Evolutionary conservation across 2,113 vertebrate species (phyloP).

Genomic region (Paratilapia polleni): DNA sequence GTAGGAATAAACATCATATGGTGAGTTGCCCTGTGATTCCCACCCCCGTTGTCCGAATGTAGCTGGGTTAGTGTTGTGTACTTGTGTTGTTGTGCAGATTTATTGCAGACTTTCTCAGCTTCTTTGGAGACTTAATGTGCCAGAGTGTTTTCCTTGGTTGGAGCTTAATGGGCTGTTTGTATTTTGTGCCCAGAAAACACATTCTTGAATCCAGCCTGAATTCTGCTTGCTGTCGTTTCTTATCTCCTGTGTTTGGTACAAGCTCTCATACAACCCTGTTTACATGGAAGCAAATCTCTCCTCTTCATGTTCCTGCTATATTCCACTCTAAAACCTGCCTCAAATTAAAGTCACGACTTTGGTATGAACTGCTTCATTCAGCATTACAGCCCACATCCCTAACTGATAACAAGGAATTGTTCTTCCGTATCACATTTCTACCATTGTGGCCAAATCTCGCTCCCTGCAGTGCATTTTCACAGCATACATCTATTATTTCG

Average conservation of each 20-base stretch:
- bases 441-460: constrained; percentile 57
- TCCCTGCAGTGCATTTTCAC: constrained; percentile 62
- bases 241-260: constrained; percentile 32
- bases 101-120: constrained; percentile 29
- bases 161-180: constrained; percentile 51
- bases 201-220: constrained; percentile 23
- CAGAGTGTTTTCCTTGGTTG: constrained; percentile 37
- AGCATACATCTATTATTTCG: constrained; percentile 64
- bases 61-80: neutral
- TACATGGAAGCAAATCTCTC: constrained; percentile 29
- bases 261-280: constrained; percentile 32
- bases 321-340: constrained; percentile 19
- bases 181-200: constrained; percentile 33
- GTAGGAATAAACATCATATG: constrained; percentile 1
- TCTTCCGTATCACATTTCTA: constrained; percentile 62
- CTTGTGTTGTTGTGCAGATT: constrained; percentile 13
- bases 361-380: constrained; percentile 52
- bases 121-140: constrained; percentile 53
- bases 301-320: neutral
- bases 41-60: neutral
- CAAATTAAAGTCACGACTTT: constrained; percentile 60
- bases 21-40: neutral
- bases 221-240: constrained; percentile 34
- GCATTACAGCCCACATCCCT: constrained; percentile 42
- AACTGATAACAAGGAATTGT: constrained; percentile 55